Base-by-base conservation (phyloP, 2,113 vertebrate species). In the Argyrosomus japonicus region DNA sequence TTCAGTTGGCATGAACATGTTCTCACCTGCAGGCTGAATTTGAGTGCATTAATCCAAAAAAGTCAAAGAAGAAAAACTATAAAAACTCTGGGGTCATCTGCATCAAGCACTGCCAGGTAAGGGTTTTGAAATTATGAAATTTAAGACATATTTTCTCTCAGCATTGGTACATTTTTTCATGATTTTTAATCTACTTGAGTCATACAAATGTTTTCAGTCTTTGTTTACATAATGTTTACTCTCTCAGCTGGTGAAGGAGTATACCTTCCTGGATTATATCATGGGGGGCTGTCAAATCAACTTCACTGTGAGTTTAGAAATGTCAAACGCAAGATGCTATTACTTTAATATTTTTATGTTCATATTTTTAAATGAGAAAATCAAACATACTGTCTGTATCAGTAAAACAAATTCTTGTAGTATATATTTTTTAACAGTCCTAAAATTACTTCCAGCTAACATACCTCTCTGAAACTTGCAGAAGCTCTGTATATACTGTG, bases 211-310 rank as follows among this genome's bases (percentile, higher is more conserved):
- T 53, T 32, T 5, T 7, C 27, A 43, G 4, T 23, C 3, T 64
- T 17, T 29, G 40, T 50, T 64, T 14, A 45, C 17, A 0, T 23
- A 6, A 18, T 25, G 5, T 71, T 73, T 9, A 11, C 10, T 5
- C 8, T 36, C 25, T 78, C 91, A 99, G 97, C 93, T 99, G 72
- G 93, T 93, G 80, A 94, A 95, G 78, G 97, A 98, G 87, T 99
- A 96, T 56, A 96, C 96, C 3, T 99, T 99, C 81, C 94, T 99
- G 72, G 97, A 99, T 90, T 99, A 97, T 65, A 91, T 99, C 77
- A 98, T 98, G 97, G 97, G 97, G 53, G 97, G 97, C 0, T 98
- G 97, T 91, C 96, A 98, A 78, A 89, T 99, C 87, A 98, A 97
- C 94, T 99, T 99, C 89, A 98, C 96, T 15, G 97, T 99, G 93